A percentile compares a stretch with the other conserved stretches of the same genome.
phyloP scores from a whole-genome alignment of 1,140 invertebrate genomes.

The Mycetomoellerius zeteki region DNA sequence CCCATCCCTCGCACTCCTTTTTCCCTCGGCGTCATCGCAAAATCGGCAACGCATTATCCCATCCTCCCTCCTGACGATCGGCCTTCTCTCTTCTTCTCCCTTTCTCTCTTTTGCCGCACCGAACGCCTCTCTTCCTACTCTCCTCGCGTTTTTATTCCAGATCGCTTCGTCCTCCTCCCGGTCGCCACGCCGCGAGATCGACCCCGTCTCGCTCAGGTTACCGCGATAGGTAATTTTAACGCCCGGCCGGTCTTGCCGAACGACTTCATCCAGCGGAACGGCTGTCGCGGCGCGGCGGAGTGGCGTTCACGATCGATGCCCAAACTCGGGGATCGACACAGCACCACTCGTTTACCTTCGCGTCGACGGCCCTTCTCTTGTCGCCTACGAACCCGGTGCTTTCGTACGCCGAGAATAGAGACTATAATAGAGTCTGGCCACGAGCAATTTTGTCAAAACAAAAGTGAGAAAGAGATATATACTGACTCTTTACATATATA shows the following conservation, averaged over 20 bases:
- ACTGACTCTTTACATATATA: too few relatives aligned
- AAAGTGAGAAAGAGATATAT: too few relatives aligned
- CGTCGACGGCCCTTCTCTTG: slow-evolving; percentile 8
- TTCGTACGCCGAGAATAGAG: neutral
- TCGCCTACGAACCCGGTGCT: neutral
- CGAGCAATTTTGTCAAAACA: too few relatives aligned
- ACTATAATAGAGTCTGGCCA: too few relatives aligned
- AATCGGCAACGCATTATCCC: slow-evolving; percentile 78
- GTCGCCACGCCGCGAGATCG: slow-evolving; percentile 56
- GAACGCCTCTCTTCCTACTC: neutral
- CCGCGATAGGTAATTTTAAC: slow-evolving; percentile 76
- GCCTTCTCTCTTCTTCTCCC: neutral
- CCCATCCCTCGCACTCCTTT: slow-evolving; percentile 50
- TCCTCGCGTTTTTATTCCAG: slow-evolving; percentile 16
- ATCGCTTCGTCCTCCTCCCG: slow-evolving; percentile 45
- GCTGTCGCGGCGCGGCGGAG: slow-evolving; percentile 47
- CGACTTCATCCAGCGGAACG: slow-evolving; percentile 76
- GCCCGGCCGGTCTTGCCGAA: slow-evolving; percentile 71
- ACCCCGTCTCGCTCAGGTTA: slow-evolving; percentile 70
- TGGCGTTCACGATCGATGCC: slow-evolving; percentile 59
- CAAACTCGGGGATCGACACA: slow-evolving; percentile 52
- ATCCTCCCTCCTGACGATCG: slow-evolving; percentile 55
- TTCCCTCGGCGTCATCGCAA: slow-evolving; percentile 75
- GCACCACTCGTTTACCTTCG: slow-evolving; percentile 49
- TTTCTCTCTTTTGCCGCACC: neutral